Percentiles rank a stretch among this genome's conserved stretches.
Conservation (phyloP, 2,113 vertebrate genomes). For the Crotalus tigris region DNA sequence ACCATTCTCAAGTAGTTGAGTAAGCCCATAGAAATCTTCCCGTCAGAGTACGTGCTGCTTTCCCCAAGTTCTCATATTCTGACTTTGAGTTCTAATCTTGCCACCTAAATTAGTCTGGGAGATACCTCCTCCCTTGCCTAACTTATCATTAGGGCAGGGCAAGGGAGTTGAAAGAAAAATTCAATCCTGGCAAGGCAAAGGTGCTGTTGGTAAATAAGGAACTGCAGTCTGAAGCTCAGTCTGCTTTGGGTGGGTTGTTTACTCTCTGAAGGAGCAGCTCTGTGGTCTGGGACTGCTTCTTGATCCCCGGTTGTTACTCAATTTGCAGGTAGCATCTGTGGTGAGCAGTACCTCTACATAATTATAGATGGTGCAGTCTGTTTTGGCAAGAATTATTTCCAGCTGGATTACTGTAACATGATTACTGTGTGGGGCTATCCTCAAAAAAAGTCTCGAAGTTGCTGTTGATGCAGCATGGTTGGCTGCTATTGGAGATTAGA, state of each 20-base stretch:
- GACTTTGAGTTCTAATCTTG: background rate
- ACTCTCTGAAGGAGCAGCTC: background rate
- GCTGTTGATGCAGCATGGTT: background rate
- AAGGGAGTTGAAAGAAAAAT: background rate
- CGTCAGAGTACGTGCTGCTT: background rate
- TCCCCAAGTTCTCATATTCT: background rate
- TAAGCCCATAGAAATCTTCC: background rate
- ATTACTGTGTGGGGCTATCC: background rate
- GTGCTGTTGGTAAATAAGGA: background rate
- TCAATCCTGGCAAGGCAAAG: background rate
- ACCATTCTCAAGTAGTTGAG: background rate
- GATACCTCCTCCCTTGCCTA: background rate
- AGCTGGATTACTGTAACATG: background rate
- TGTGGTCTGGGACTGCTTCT: background rate
- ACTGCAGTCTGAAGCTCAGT: background rate
- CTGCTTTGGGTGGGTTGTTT: background rate
- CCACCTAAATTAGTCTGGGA: background rate
- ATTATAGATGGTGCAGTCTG: background rate
- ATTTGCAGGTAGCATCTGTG: background rate
- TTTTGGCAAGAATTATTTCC: background rate
- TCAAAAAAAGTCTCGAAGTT: background rate
- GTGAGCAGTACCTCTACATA: background rate
- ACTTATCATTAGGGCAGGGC: background rate
- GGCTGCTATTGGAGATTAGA: background rate
- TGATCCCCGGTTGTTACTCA: background rate